These are phyloP conservation scores for Conus ventricosus DNA, from an alignment of 1,140 invertebrate species.

Conservation along the genomic window DNA sequence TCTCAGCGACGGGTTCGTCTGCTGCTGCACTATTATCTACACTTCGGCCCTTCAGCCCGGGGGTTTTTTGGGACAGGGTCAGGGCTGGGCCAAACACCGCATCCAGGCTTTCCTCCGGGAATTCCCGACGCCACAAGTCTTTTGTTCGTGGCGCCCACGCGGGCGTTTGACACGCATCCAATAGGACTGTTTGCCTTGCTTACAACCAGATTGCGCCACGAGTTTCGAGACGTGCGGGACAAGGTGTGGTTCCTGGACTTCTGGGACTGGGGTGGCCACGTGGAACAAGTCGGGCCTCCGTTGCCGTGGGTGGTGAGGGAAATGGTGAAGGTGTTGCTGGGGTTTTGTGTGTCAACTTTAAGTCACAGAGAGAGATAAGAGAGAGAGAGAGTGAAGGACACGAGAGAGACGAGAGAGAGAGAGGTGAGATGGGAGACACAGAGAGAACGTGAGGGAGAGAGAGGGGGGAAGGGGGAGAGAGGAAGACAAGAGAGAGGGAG, in stretches of 20 bases:
- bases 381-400: too few relatives aligned
- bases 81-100: background rate
- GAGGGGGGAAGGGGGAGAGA: too few relatives aligned
- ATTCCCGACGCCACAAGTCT: background rate
- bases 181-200: background rate
- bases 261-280: constrained; percentile 31
- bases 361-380: too few relatives aligned
- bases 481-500: too few relatives aligned
- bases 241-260: constrained; percentile 31
- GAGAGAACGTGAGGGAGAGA: too few relatives aligned
- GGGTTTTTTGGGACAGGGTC: background rate
- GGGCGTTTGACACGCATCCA: background rate
- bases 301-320: background rate
- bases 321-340: constrained; percentile 20
- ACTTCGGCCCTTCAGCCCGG: background rate
- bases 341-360: constrained; percentile 5
- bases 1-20: background rate
- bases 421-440: too few relatives aligned
- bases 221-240: constrained; percentile 28
- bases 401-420: too few relatives aligned
- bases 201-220: constrained; percentile 24
- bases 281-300: constrained; percentile 10
- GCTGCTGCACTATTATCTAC: constrained; percentile 28
- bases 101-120: constrained; percentile 11
- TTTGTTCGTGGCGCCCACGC: constrained; percentile 19